Evolutionary conservation across 1,140 invertebrate species (phyloP).

Genomic region (Notospermus geniculatus): DNA sequence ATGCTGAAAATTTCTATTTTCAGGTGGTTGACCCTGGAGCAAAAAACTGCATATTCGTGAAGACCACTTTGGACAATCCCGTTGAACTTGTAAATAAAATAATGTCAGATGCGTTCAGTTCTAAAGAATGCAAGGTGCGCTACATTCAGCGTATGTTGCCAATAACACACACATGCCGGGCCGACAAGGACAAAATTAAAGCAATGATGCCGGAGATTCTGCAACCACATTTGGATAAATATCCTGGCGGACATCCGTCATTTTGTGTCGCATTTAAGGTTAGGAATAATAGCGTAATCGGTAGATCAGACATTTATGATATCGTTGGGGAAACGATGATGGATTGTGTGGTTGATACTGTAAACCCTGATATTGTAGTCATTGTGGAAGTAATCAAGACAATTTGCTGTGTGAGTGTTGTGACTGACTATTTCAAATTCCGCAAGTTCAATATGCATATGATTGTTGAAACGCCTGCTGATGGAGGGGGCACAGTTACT

Average conservation of each 20-base stretch:
- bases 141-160: constrained; percentile 77
- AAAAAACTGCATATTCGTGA: constrained; percentile 81
- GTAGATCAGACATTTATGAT: constrained; percentile 60
- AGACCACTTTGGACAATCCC: constrained; percentile 71
- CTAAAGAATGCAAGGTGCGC: constrained; percentile 77
- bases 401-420: constrained; percentile 51
- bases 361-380: constrained; percentile 45
- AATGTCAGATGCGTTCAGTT: constrained; percentile 71
- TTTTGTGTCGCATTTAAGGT: constrained; percentile 79
- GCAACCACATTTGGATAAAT: constrained; percentile 69
- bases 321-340: constrained; percentile 32
- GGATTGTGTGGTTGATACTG: constrained; percentile 33
- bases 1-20: too few species aligned
- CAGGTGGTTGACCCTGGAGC: constrained; percentile 71
- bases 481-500: neutral
- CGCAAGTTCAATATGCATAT: constrained; percentile 54
- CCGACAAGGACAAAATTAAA: constrained; percentile 71
- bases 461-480: constrained; percentile 24
- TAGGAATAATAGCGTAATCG: constrained; percentile 71
- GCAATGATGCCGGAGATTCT: constrained; percentile 66
- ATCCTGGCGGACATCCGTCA: constrained; percentile 63
- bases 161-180: constrained; percentile 76
- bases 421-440: constrained; percentile 46
- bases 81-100: constrained; percentile 68
- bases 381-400: constrained; percentile 47